A percentile compares a stretch with the other conserved stretches of the same genome.
Evolutionary conservation across 92 coral and sea anemone genomes (phyloP).

Genomic region (Porites lobata): DNA sequence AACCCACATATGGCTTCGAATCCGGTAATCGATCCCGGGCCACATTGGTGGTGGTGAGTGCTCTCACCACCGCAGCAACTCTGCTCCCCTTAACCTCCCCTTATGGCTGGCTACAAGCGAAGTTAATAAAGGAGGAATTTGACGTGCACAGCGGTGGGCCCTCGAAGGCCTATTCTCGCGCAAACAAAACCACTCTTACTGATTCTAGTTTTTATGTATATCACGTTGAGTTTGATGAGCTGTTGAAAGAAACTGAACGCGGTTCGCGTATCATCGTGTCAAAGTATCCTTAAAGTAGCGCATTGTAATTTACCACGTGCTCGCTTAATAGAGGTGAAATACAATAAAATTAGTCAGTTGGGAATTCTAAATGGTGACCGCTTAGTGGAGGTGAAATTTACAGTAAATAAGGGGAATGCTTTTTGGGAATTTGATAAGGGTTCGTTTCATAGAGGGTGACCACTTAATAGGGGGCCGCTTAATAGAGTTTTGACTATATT

Average conservation of each 20-base stretch:
- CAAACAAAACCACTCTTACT: conserved; percentile 28
- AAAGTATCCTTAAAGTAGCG: conserved; percentile 31
- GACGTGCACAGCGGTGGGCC: conserved; percentile 48
- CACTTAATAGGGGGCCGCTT: no score
- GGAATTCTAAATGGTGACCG: conserved; percentile 54
- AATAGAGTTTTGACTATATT: no score
- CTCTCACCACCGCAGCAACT: no score
- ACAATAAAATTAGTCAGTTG: conserved; percentile 20
- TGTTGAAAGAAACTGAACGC: conserved; percentile 55
- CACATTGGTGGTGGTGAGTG: no score
- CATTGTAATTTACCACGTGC: conserved; percentile 56
- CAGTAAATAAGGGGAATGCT: conserved; percentile 30
- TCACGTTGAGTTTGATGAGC: conserved; percentile 49
- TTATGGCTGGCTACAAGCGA: conserved; percentile 25
- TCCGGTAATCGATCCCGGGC: no score
- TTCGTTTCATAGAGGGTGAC: no score
- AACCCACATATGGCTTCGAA: no score
- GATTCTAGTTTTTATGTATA: conserved; percentile 13
- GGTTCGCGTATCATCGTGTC: conserved; percentile 42
- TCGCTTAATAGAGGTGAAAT: conserved; percentile 57
- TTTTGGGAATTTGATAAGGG: no score
- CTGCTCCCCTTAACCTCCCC: no score
- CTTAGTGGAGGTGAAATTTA: conserved; percentile 39
- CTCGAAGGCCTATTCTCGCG: conserved; percentile 29
- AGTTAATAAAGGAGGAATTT: conserved; percentile 39